phyloP scores from a whole-genome alignment of 2,113 vertebrate genomes.

The Lophochroa leadbeateri region DNA sequence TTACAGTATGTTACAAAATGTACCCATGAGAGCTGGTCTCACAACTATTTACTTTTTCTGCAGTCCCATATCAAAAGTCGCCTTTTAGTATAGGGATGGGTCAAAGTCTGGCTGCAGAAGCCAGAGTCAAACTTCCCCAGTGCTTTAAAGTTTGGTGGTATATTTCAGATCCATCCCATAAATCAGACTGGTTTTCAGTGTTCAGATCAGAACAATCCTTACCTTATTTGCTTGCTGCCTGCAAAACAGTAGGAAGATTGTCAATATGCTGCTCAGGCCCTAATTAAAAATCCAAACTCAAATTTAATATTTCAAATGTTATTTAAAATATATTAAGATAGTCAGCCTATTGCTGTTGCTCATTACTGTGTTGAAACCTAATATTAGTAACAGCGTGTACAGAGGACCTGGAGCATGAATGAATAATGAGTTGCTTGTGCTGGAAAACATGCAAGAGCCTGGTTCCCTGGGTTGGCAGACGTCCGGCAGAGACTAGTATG shows the following conservation, averaged over 20 bases:
- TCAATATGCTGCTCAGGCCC: slow-evolving; percentile 22
- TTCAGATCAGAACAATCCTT: slow-evolving; percentile 20
- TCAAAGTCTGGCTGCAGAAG: background rate
- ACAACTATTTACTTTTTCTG: background rate
- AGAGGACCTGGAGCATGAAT: slow-evolving; percentile 79
- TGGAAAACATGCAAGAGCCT: slow-evolving; percentile 73
- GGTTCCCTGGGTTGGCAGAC: slow-evolving; percentile 67
- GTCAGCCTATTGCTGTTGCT: slow-evolving; percentile 70
- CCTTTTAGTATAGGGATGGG: background rate
- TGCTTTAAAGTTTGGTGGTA: slow-evolving; percentile 4
- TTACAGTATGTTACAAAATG: background rate
- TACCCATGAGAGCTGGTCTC: background rate
- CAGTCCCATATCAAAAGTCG: background rate
- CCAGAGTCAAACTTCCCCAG: background rate
- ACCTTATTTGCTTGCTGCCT: slow-evolving; percentile 44
- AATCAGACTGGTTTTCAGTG: background rate
- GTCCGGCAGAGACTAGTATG: slow-evolving; percentile 7
- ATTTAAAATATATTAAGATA: slow-evolving; percentile 75
- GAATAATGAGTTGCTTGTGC: slow-evolving; percentile 79
- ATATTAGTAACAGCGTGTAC: slow-evolving; percentile 82
- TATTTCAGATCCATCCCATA: slow-evolving; percentile 31
- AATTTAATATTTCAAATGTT: slow-evolving; percentile 72
- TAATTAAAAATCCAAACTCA: slow-evolving; percentile 76
- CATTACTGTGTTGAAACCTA: slow-evolving; percentile 78
- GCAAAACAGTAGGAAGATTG: slow-evolving; percentile 48